These are phyloP conservation scores for Forficula auricularia DNA, from an alignment of 1,140 invertebrate species.

Conservation along the genomic window DNA sequence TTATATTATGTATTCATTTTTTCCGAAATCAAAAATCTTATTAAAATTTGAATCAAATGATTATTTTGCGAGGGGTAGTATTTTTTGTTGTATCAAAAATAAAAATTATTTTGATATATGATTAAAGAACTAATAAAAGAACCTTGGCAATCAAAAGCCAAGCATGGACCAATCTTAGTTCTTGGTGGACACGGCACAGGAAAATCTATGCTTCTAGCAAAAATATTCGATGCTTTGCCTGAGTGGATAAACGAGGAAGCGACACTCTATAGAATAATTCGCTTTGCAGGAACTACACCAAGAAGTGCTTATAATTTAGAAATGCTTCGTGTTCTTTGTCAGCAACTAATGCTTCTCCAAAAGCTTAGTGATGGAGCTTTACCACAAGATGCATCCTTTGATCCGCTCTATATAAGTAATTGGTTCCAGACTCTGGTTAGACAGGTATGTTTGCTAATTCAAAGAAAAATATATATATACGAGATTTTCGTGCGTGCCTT, in stretches of 20 bases:
- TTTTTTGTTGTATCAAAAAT: no score
- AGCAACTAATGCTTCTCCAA: constrained; percentile 60
- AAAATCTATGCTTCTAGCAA: constrained; percentile 53
- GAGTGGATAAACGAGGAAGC: constrained; percentile 35
- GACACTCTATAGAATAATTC: constrained; percentile 45
- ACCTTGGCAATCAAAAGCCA: no score
- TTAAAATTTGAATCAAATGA: no score
- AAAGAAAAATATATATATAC: no score
- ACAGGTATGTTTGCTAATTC: constrained; percentile 15
- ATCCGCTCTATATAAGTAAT: constrained; percentile 64
- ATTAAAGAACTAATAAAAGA: no score
- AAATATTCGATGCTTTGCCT: constrained; percentile 44
- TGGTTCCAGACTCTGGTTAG: constrained; percentile 51
- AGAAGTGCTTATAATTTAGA: constrained; percentile 65
- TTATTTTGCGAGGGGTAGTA: no score
- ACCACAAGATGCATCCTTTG: constrained; percentile 64
- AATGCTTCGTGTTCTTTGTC: constrained; percentile 54
- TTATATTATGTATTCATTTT: no score
- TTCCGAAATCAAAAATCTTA: no score
- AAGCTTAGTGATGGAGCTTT: constrained; percentile 58
- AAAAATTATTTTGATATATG: no score
- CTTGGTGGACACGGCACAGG: constrained; percentile 51
- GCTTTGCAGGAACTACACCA: constrained; percentile 54
- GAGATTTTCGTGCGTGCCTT: no score
- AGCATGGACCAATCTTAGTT: constrained; percentile 54